phyloP scores from a whole-genome alignment of 2,888 invertebrate genomes.

The Protonemura montana region DNA sequence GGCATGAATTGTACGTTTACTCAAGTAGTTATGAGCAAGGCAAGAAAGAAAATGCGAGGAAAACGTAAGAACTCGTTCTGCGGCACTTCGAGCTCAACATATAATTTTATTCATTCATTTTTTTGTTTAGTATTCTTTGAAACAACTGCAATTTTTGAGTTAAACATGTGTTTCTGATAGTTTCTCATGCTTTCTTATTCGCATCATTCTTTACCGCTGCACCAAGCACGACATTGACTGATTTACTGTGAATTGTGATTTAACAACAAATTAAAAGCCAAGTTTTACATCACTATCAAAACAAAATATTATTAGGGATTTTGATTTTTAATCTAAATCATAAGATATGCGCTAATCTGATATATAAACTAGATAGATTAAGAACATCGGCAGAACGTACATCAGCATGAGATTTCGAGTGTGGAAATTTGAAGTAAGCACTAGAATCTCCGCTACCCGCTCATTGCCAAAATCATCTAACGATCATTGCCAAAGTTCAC shows the following conservation, averaged over 20 bases:
- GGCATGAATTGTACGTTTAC: neutral
- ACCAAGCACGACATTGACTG: neutral
- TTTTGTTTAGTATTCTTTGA: too few relatives aligned
- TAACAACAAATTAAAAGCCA: neutral
- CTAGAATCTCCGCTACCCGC: too few relatives aligned
- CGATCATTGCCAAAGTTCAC: too few relatives aligned
- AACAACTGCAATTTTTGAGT: too few relatives aligned
- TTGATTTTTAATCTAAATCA: conserved; percentile 12
- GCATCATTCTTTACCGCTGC: neutral
- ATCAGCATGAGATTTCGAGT: too few relatives aligned
- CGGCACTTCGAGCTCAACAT: too few relatives aligned
- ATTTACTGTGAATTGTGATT: neutral
- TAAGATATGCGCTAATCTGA: neutral
- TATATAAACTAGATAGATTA: neutral
- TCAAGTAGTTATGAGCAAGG: neutral
- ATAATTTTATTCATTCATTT: too few relatives aligned
- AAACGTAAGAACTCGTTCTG: neutral
- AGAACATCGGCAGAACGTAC: neutral
- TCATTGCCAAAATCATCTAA: too few relatives aligned
- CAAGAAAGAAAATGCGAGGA: neutral
- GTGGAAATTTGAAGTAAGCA: too few relatives aligned
- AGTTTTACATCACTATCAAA: neutral
- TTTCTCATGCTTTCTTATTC: neutral
- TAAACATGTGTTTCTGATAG: too few relatives aligned
- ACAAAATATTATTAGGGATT: neutral